Percentiles rank a stretch among this genome's conserved stretches.
Conservation (phyloP, 2,888 invertebrate genomes). For the Tiliacea aurago region DNA sequence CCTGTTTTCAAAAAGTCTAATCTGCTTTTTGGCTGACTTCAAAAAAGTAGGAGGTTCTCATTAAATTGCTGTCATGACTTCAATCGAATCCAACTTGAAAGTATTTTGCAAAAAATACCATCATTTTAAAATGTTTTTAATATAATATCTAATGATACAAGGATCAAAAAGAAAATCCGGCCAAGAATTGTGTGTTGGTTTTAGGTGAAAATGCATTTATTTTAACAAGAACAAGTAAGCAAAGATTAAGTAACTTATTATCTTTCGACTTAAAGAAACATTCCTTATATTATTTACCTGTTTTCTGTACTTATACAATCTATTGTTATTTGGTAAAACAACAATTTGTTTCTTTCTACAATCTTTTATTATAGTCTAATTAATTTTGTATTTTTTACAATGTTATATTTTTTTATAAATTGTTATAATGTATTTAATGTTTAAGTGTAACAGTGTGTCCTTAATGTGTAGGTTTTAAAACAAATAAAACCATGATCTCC, state of each 20-base stretch:
- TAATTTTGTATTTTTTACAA: slow-evolving; percentile 22
- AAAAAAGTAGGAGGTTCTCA: no score
- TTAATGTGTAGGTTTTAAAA: slow-evolving; percentile 10
- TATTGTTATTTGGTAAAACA: slow-evolving; percentile 1
- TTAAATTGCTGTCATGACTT: not conserved
- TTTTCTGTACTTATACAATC: slow-evolving; percentile 6
- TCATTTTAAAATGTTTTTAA: not conserved
- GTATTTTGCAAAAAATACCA: not conserved
- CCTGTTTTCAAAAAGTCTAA: not conserved
- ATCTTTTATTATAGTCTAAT: slow-evolving; percentile 1
- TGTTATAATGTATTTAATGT: not conserved
- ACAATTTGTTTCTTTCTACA: not conserved
- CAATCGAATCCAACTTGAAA: not conserved
- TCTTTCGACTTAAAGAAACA: slow-evolving; percentile 6
- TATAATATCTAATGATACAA: not conserved
- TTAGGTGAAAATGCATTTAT: not conserved
- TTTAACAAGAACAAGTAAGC: not conserved
- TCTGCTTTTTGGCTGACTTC: not conserved
- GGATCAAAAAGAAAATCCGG: not conserved
- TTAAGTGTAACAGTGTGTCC: slow-evolving; percentile 24
- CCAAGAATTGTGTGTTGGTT: not conserved
- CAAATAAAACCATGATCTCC: slow-evolving; percentile 61
- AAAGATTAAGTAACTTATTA: not conserved
- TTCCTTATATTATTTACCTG: slow-evolving; percentile 21
- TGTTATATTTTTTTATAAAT: slow-evolving; percentile 21